Percentiles rank a stretch among this genome's conserved stretches.
phyloP scores from a whole-genome alignment of 2,797 vertebrate genomes.

The Phalloptychus januarius region DNA sequence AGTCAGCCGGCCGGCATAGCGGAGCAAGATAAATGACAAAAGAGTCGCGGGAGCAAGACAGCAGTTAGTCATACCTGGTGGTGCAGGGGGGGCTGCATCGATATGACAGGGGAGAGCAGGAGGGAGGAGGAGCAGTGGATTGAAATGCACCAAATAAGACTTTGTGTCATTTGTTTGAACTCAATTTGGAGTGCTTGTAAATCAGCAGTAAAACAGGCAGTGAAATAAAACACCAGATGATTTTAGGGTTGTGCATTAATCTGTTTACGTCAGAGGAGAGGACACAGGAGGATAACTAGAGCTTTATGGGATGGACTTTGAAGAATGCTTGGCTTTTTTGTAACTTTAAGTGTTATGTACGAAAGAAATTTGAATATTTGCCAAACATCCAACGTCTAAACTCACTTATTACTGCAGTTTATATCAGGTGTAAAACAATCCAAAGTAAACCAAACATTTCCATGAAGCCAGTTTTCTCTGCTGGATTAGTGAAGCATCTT shows the following conservation, averaged over 20 bases:
- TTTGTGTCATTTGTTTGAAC: conserved; percentile 44
- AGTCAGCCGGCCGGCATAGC: conserved; percentile 82
- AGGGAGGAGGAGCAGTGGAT: conserved; percentile 34
- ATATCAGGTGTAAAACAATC: background rate
- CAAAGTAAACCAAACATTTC: background rate
- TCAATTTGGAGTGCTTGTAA: background rate
- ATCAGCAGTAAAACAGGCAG: background rate
- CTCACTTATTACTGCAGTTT: background rate
- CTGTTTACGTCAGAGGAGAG: background rate
- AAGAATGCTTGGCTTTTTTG: background rate
- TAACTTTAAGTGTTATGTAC: background rate
- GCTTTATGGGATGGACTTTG: background rate
- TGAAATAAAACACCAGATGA: background rate
- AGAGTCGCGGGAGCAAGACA: conserved; percentile 78
- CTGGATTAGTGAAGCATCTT: too few relatives aligned
- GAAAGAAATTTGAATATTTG: background rate
- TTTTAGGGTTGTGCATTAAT: background rate
- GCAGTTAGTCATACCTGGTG: conserved; percentile 86
- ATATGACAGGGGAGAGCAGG: conserved; percentile 50
- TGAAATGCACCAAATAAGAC: conserved; percentile 60
- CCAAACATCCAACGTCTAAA: background rate
- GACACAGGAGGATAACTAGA: background rate
- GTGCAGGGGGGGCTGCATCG: conserved; percentile 68
- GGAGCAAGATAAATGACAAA: conserved; percentile 84
- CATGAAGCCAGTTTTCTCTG: background rate